Evolutionary conservation across 2,113 vertebrate species (phyloP).

Genomic region (Triplophysa rosa): DNA sequence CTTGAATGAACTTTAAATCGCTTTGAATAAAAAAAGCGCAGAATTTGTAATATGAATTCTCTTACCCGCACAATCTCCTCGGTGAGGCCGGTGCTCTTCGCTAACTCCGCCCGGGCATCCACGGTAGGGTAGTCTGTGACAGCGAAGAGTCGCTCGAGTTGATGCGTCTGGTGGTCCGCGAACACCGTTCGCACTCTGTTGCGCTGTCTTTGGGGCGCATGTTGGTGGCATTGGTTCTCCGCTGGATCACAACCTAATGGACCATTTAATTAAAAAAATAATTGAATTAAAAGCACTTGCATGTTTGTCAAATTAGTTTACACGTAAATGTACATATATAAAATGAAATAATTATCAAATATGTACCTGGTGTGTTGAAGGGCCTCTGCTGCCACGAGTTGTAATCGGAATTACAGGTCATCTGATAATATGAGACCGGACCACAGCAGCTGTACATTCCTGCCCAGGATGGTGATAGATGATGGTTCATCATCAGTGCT

Average conservation of each 20-base stretch:
- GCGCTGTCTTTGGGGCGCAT: slow-evolving; percentile 46
- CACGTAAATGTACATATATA: not conserved
- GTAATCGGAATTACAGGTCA: slow-evolving; percentile 37
- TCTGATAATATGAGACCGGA: slow-evolving; percentile 41
- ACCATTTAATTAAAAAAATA: not conserved
- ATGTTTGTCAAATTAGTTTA: too few relatives aligned
- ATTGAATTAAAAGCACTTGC: not conserved
- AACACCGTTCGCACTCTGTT: slow-evolving; percentile 70
- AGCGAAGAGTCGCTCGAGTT: slow-evolving; percentile 70
- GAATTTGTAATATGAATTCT: not conserved
- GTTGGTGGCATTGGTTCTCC: not conserved
- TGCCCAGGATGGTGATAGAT: slow-evolving; percentile 4
- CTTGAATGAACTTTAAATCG: too few relatives aligned
- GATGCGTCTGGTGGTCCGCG: slow-evolving; percentile 63
- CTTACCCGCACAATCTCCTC: slow-evolving; percentile 75
- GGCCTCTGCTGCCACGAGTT: slow-evolving; percentile 34
- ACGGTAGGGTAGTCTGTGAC: slow-evolving; percentile 63
- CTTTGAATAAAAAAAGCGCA: too few relatives aligned
- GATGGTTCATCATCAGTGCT: slow-evolving; percentile 37
- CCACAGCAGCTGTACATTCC: slow-evolving; percentile 37
- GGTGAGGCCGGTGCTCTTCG: slow-evolving; percentile 62
- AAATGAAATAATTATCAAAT: not conserved
- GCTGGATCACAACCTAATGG: slow-evolving; percentile 35
- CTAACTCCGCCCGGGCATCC: slow-evolving; percentile 63
- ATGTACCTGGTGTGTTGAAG: slow-evolving; percentile 31